Evolutionary conservation across 2,888 invertebrate genomes (phyloP).

Genomic region (Thereva unica): DNA sequence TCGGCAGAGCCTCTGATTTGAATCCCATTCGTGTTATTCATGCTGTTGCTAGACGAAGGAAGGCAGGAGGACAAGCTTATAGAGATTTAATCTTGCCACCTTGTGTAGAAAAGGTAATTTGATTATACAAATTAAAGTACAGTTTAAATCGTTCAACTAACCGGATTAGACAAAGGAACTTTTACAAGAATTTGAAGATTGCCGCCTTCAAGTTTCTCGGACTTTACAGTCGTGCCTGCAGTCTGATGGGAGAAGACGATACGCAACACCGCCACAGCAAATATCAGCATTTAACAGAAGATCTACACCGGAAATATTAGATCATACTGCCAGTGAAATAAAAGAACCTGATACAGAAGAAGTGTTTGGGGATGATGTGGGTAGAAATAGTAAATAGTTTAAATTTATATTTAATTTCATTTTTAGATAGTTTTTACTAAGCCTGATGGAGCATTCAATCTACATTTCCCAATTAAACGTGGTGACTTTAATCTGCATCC

Average conservation of each 20-base stretch:
- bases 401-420: neutral
- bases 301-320: slow-evolving; percentile 70
- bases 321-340: slow-evolving; percentile 65
- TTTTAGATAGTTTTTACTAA: slow-evolving; percentile 48
- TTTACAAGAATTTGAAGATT: slow-evolving; percentile 81
- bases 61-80: slow-evolving; percentile 60
- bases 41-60: slow-evolving; percentile 54
- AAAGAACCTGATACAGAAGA: slow-evolving; percentile 67
- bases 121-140: neutral
- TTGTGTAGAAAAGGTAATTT: slow-evolving; percentile 62
- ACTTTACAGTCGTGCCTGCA: slow-evolving; percentile 85
- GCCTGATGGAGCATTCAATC: slow-evolving; percentile 74
- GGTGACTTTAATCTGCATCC: slow-evolving; percentile 87
- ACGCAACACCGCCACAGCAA: slow-evolving; percentile 88
- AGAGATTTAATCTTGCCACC: slow-evolving; percentile 70
- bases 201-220: slow-evolving; percentile 79
- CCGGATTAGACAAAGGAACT: slow-evolving; percentile 64
- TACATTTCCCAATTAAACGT: slow-evolving; percentile 87
- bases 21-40: slow-evolving; percentile 84
- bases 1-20: slow-evolving; percentile 89
- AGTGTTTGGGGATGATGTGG: slow-evolving; percentile 75
- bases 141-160: neutral
- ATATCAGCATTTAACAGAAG: slow-evolving; percentile 85
- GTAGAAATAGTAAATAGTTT: no score
- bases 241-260: slow-evolving; percentile 76